Evolutionary conservation across 2,797 vertebrate genomes (phyloP).

Genomic region (Knipowitschia caucasica): DNA sequence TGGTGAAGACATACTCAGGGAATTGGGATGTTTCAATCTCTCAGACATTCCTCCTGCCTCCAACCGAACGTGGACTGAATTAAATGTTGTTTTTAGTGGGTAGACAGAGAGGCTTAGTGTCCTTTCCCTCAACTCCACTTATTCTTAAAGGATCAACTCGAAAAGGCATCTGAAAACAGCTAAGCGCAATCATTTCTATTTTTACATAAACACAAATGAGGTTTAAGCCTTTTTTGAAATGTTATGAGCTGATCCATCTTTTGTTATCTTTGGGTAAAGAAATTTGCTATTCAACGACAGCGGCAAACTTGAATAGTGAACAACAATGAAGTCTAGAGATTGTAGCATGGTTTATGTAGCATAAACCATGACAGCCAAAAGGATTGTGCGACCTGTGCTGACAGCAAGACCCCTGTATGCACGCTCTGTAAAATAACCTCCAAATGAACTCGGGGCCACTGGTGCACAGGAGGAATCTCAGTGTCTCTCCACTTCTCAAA

Average conservation of each 20-base stretch:
- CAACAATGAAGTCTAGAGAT: too few species aligned
- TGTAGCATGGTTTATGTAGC: too few species aligned
- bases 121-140: constrained; percentile 40
- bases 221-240: background rate
- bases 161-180: background rate
- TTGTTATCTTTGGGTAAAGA: too few species aligned
- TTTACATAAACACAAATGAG: background rate
- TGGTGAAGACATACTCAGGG: constrained; percentile 40
- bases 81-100: constrained; percentile 32
- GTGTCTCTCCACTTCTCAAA: too few species aligned
- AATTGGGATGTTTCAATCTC: constrained; percentile 53
- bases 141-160: background rate
- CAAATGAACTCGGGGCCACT: too few species aligned
- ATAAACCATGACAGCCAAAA: too few species aligned
- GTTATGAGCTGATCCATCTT: background rate
- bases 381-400: too few species aligned
- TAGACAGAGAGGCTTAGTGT: constrained; percentile 17
- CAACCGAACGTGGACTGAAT: constrained; percentile 48
- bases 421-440: too few species aligned
- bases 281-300: too few species aligned
- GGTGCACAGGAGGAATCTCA: too few species aligned
- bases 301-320: too few species aligned
- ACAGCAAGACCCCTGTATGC: too few species aligned
- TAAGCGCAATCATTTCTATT: constrained; percentile 1
- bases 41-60: constrained; percentile 35